phyloP scores from a whole-genome alignment of 2,888 invertebrate species.

The Trichacis sp. region DNA sequence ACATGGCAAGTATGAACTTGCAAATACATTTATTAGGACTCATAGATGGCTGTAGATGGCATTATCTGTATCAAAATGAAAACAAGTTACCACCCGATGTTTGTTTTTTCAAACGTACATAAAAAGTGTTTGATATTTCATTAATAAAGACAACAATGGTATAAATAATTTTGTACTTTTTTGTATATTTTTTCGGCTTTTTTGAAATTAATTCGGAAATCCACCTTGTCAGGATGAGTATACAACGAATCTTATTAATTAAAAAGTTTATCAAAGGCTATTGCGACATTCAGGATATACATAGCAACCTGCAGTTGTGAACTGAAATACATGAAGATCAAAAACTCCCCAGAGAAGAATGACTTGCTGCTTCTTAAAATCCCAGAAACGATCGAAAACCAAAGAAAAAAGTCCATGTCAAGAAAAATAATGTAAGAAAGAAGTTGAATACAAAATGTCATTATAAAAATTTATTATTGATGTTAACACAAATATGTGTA shows the following conservation, averaged over 20 bases:
- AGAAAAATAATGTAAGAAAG: neutral
- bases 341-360: neutral
- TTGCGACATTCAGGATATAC: neutral
- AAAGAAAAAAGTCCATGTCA: neutral
- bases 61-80: no score
- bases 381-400: neutral
- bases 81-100: no score
- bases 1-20: no score
- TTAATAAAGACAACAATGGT: no score
- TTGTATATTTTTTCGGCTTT: neutral
- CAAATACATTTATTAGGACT: no score
- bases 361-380: neutral
- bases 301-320: neutral
- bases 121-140: no score
- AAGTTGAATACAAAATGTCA: neutral
- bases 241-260: neutral
- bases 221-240: neutral
- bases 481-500: neutral
- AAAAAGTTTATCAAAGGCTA: neutral
- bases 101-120: no score
- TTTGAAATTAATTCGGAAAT: neutral
- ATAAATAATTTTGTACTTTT: neutral
- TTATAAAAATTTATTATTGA: neutral
- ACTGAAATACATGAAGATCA: neutral
- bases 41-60: no score